A percentile compares a stretch with the other conserved stretches of the same genome.
Evolutionary conservation across 2,113 vertebrate genomes (phyloP).

Genomic region (Synodontis membranacea): DNA sequence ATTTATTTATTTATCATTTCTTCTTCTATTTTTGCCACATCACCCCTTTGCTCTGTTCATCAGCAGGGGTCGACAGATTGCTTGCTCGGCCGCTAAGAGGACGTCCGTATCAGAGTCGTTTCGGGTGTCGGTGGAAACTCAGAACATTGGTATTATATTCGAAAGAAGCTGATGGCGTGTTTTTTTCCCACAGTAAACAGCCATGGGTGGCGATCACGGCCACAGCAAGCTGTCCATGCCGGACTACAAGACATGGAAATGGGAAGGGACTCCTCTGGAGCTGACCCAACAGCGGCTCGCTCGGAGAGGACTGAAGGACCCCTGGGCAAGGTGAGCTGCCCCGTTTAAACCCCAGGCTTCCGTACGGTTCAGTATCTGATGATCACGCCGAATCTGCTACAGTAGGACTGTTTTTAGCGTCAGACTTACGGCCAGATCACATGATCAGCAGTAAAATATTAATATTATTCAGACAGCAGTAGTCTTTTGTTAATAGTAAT

Average conservation of each 20-base stretch:
- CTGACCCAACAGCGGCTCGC: constrained; percentile 79
- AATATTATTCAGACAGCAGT: no score
- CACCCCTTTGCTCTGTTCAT: not conserved
- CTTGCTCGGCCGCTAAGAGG: not conserved
- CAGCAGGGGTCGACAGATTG: not conserved
- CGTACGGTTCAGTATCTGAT: not conserved
- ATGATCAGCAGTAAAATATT: not conserved
- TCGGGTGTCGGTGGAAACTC: not conserved
- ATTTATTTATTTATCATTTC: not conserved
- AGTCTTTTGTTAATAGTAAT: no score
- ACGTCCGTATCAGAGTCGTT: not conserved
- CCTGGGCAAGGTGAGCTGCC: constrained; percentile 84
- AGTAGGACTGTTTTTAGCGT: not conserved
- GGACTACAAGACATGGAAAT: constrained; percentile 86
- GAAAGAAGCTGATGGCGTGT: not conserved
- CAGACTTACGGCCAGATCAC: no score
- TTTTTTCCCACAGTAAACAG: not conserved
- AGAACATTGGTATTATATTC: not conserved
- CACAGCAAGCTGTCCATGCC: constrained; percentile 81
- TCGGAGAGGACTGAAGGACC: constrained; percentile 82
- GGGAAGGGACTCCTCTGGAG: constrained; percentile 87
- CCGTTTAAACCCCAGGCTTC: not conserved
- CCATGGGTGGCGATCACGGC: constrained; percentile 80
- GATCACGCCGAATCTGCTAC: not conserved
- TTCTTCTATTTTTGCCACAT: not conserved